phyloP scores from a whole-genome alignment of 2,888 invertebrate genomes.

The Loripinus fragilis region DNA sequence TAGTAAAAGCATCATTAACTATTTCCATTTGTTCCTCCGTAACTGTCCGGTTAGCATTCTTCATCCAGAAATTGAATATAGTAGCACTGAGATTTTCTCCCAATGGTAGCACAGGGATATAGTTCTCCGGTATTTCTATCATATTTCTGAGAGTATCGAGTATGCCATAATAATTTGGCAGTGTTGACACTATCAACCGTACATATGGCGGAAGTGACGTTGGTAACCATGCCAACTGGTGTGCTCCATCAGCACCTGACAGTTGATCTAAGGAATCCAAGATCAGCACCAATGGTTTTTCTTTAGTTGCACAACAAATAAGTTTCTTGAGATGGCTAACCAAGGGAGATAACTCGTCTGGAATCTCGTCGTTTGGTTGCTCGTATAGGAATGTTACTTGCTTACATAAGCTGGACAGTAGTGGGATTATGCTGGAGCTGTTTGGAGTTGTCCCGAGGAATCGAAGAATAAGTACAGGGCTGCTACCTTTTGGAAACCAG shows the following conservation, averaged over 20 bases:
- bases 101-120: conserved; percentile 84
- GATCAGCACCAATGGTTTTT: conserved; percentile 93
- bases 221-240: conserved; percentile 98
- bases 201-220: conserved; percentile 94
- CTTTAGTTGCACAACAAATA: conserved; percentile 85
- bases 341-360: conserved; percentile 97
- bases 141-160: conserved; percentile 75
- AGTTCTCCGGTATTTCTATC: conserved; percentile 72
- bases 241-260: conserved; percentile 96
- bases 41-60: conserved; percentile 83
- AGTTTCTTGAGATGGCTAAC: conserved; percentile 98
- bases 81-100: conserved; percentile 97
- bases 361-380: conserved; percentile 89
- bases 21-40: conserved; percentile 97
- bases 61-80: conserved; percentile 95
- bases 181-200: conserved; percentile 93
- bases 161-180: conserved; percentile 77
- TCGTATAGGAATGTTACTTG: conserved; percentile 88
- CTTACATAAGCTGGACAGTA: conserved; percentile 97
- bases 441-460: conserved; percentile 99
- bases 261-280: conserved; percentile 98
- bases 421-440: conserved; percentile 96
- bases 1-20: conserved; percentile 95
- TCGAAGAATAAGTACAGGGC: conserved; percentile 93
- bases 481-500: conserved; percentile 61